Conservation (phyloP, 2,797 vertebrate genomes). For the Scyliorhinus canicula region DNA sequence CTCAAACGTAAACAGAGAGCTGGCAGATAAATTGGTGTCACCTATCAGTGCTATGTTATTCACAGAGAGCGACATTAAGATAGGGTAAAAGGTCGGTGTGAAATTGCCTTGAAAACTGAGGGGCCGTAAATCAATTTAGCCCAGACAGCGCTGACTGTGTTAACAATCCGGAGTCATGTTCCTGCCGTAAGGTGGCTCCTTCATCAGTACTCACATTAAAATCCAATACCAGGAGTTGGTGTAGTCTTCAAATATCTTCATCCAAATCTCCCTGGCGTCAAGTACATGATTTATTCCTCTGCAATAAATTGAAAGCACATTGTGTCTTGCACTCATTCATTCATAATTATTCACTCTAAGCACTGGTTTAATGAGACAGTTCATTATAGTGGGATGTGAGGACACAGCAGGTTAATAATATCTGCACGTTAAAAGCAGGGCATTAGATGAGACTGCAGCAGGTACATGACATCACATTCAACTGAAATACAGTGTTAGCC, state of each 20-base stretch:
- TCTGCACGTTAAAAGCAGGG: background rate
- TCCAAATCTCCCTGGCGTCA: slow-evolving; percentile 74
- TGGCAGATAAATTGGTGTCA: background rate
- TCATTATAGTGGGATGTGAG: background rate
- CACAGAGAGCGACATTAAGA: background rate
- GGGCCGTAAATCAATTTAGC: background rate
- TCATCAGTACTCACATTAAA: slow-evolving; percentile 71
- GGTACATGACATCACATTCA: background rate
- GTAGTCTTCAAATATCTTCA: slow-evolving; percentile 92
- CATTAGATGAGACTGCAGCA: background rate
- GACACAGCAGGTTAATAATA: background rate
- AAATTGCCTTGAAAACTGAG: background rate
- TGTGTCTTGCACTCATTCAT: background rate
- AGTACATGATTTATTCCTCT: slow-evolving; percentile 76
- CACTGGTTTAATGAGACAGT: too few relatives aligned
- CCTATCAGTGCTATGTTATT: background rate
- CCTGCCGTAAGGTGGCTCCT: too few relatives aligned
- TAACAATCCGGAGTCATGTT: background rate
- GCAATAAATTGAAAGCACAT: slow-evolving; percentile 44
- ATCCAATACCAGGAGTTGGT: slow-evolving; percentile 92
- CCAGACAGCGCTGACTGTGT: background rate
- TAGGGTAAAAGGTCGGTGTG: background rate
- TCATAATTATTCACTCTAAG: background rate
- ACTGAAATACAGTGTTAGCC: background rate
- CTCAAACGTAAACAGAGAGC: background rate